These are phyloP conservation scores for Cotesia glomerata DNA, from an alignment of 1,140 invertebrate species.

Conservation along the genomic window DNA sequence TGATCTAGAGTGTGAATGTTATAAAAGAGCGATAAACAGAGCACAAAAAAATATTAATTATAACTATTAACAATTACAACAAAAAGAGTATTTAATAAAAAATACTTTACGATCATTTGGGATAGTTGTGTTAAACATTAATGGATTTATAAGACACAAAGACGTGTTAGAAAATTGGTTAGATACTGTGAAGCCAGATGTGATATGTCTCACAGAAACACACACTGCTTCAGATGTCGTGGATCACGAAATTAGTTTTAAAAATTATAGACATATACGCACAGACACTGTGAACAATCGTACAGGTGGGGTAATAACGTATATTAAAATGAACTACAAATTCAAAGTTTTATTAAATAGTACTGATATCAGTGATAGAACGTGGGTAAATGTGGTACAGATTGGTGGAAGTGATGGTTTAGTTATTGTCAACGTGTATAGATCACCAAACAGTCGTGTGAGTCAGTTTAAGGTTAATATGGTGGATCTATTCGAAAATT, in stretches of 20 bases:
- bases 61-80: too few species aligned
- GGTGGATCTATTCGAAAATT: neutral
- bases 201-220: constrained; percentile 6
- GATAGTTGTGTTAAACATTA: constrained; percentile 5
- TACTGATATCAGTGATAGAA: neutral
- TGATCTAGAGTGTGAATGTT: constrained; percentile 8
- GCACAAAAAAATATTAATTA: neutral
- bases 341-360: neutral
- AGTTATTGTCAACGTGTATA: neutral
- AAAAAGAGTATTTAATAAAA: too few species aligned
- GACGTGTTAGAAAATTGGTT: neutral
- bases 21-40: neutral
- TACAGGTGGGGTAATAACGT: neutral
- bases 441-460: constrained; percentile 18
- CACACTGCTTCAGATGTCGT: neutral
- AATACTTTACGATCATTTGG: neutral
- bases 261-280: neutral
- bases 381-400: neutral
- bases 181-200: neutral
- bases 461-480: constrained; percentile 14
- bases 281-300: constrained; percentile 1
- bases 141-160: constrained; percentile 16
- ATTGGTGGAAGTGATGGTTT: neutral
- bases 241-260: neutral
- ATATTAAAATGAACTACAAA: neutral